phyloP scores from a whole-genome alignment of 2,888 invertebrate genomes.

The Tribolium freemani region DNA sequence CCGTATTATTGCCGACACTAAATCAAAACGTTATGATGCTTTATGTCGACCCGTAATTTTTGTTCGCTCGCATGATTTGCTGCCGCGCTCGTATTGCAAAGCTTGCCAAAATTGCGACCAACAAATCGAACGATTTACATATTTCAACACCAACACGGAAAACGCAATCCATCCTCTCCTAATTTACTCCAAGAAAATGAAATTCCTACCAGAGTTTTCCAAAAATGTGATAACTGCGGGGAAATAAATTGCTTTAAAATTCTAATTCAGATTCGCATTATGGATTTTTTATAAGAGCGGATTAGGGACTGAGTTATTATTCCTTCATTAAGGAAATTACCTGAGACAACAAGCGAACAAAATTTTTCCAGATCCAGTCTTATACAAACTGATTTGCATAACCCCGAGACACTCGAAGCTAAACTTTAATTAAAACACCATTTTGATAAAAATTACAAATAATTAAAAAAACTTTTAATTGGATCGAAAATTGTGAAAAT shows the following conservation, averaged over 20 bases:
- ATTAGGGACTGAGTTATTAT: constrained; percentile 29
- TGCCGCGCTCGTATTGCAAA: constrained; percentile 10
- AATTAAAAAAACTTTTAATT: constrained; percentile 38
- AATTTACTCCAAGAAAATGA: constrained; percentile 20
- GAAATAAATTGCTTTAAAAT: constrained; percentile 44
- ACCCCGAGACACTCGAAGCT: neutral
- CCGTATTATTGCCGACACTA: constrained; percentile 26
- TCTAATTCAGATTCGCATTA: constrained; percentile 44
- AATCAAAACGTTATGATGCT: constrained; percentile 37
- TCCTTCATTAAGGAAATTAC: constrained; percentile 41
- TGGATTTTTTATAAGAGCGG: constrained; percentile 19
- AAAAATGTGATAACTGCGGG: no score
- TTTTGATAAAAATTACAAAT: neutral
- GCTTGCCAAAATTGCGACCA: constrained; percentile 31
- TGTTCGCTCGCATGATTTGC: constrained; percentile 36
- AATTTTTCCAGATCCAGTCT: neutral
- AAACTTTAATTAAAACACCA: constrained; percentile 13
- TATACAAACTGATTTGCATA: neutral
- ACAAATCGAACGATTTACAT: constrained; percentile 33
- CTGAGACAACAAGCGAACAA: constrained; percentile 15
- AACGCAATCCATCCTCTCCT: constrained; percentile 18
- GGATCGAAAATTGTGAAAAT: constrained; percentile 21
- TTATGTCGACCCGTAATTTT: constrained; percentile 33
- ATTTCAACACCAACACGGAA: constrained; percentile 6
- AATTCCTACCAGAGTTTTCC: neutral